phyloP scores from a whole-genome alignment of 1,140 invertebrate genomes.

The Drosophila sp. region DNA sequence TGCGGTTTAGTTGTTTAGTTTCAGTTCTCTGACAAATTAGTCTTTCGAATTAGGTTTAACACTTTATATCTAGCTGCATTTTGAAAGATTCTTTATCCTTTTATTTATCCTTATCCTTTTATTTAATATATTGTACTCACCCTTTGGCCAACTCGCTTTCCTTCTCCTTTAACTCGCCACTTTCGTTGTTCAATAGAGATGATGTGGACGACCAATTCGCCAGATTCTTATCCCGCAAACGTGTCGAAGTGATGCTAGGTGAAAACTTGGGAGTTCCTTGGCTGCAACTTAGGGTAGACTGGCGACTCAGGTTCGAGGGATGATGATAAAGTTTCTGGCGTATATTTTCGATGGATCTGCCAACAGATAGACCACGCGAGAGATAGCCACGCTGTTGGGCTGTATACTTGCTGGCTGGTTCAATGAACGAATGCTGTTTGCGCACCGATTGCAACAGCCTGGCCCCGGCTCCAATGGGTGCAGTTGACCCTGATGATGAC shows the following conservation, averaged over 20 bases:
- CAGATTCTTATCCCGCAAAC: constrained; percentile 52
- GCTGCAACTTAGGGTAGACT: constrained; percentile 37
- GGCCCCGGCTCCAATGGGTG: background rate
- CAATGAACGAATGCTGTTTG: constrained; percentile 73
- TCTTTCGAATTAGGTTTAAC: no score
- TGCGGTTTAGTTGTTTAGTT: no score
- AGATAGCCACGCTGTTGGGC: constrained; percentile 63
- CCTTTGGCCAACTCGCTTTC: constrained; percentile 30
- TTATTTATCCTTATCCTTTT: background rate
- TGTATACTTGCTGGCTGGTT: constrained; percentile 48
- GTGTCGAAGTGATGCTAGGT: constrained; percentile 27
- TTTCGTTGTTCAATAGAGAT: constrained; percentile 51
- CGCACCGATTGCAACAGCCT: constrained; percentile 36
- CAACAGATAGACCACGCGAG: constrained; percentile 71
- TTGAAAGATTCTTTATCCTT: background rate
- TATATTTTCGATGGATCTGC: constrained; percentile 72
- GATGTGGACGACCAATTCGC: constrained; percentile 71
- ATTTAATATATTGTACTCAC: background rate
- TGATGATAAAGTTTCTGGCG: constrained; percentile 66
- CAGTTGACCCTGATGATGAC: constrained; percentile 21
- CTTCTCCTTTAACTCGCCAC: constrained; percentile 35
- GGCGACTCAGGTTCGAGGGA: constrained; percentile 29
- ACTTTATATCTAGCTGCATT: background rate
- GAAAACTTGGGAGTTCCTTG: constrained; percentile 29
- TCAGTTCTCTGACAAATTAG: no score